Evolutionary conservation across 1,140 invertebrate species (phyloP), one percentile per base, ranked within the genome.

Genomic region (Ladona fulva): DNA sequence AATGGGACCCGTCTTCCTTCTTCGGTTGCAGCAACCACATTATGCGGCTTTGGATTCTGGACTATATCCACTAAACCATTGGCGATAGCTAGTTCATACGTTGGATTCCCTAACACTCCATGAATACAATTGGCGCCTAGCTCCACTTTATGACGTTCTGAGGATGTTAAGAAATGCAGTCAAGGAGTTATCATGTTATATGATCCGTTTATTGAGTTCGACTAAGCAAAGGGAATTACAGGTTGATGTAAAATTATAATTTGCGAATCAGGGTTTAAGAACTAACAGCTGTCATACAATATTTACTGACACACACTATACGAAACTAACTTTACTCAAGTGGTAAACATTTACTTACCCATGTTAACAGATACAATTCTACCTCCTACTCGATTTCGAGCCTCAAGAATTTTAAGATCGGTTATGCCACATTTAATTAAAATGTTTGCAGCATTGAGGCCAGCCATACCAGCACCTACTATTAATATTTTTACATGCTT

Each of bases 101-200:
- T 91, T n/a, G 91, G 91, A 86, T 93, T 93, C 25, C 91, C 90
- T 24, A 93, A 86, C n/a, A 96, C 92, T 24, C 96, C 95, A 85
- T 97, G 95, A 80, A 97, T 96, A 93, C 94, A 97, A 83, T 97
- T 97, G 52, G 95, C 95, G 77, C 95, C 95, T 66, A 97, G 84
- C 87, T 97, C 95, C 42, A 96, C 87, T 83, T 87, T 87, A 77
- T 87, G 82, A 11, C 82, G 82, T 59, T 87, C 90, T 90, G 77
- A 77, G 81, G 81, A n/a, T n/a, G n/a, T n/a, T 44, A 78, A 79
- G 76, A 25, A 80, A 79, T 37, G 29, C 29, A 37, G 29, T 37
- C 29, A 37, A 5, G 3, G 29, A 37, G 29, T 5, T 8, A 37
- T n/a, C n/a, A 37, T 37, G 8, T 37, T 8, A 37, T 5, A 37